Conservation (phyloP, 2,113 vertebrate species). For the Felis chaus region DNA sequence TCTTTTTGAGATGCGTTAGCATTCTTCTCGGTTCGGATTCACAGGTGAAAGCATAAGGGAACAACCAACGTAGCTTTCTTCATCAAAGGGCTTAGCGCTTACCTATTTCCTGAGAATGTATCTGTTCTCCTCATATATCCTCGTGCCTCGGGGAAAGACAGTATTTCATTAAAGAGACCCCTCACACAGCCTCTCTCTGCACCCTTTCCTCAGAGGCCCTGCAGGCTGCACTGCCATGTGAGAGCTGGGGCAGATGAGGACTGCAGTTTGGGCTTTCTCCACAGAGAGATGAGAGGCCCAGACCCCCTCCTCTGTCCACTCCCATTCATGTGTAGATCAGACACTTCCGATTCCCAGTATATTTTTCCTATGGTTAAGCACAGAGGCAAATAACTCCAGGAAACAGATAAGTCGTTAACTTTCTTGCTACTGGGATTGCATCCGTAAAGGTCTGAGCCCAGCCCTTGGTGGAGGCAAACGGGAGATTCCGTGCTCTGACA, state of each 20-base stretch:
- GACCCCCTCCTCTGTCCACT: neutral
- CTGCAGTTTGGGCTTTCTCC: neutral
- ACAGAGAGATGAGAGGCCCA: neutral
- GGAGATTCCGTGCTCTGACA: neutral
- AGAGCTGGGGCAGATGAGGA: neutral
- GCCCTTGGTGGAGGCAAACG: neutral
- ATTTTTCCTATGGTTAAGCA: neutral
- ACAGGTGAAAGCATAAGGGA: neutral
- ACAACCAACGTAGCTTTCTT: neutral
- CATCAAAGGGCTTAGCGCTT: neutral
- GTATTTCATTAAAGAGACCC: neutral
- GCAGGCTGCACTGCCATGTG: neutral
- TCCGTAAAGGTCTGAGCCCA: neutral
- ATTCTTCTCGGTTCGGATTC: neutral
- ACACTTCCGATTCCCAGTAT: conserved; percentile 2
- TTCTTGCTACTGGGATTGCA: neutral
- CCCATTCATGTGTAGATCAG: neutral
- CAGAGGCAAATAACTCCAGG: neutral
- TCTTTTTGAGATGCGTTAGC: neutral
- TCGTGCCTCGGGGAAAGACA: neutral
- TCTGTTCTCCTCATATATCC: neutral
- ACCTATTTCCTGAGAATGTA: neutral
- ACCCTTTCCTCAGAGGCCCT: neutral
- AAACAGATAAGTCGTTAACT: neutral
- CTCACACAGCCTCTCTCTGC: neutral